A percentile compares a stretch with the other conserved stretches of the same genome.
Conservation (phyloP, 2,888 invertebrate genomes). For the Coecobrya sp. region DNA sequence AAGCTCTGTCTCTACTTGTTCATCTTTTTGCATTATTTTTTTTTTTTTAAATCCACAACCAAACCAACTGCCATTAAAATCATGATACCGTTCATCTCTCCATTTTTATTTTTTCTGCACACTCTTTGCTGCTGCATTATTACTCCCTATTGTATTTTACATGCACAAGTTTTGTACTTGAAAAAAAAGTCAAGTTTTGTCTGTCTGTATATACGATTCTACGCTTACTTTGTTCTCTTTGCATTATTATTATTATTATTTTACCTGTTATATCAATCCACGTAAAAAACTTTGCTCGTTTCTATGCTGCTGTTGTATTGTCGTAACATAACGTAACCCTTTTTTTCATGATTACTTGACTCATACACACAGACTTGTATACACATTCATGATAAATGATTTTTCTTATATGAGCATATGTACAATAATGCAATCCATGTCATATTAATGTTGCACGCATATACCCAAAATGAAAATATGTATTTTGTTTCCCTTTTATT, state of each 20-base stretch:
- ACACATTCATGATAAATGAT: not conserved
- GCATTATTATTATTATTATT: no score
- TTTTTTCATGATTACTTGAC: not conserved
- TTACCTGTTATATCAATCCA: no score
- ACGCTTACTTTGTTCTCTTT: not conserved
- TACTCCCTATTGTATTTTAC: no score
- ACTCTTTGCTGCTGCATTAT: no score
- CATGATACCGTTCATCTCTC: slow-evolving; percentile 13
- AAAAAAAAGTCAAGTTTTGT: not conserved
- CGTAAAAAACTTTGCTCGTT: no score
- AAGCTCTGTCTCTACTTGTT: not conserved
- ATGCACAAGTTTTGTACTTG: not conserved
- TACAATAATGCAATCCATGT: not conserved
- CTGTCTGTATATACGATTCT: no score
- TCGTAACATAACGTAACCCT: not conserved
- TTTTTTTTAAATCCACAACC: no score
- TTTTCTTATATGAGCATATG: not conserved
- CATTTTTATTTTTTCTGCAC: no score
- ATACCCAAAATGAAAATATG: not conserved
- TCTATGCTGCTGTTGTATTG: not conserved
- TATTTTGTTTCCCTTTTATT: slow-evolving; percentile 6
- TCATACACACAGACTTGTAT: slow-evolving; percentile 13
- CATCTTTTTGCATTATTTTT: not conserved
- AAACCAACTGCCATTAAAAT: not conserved
- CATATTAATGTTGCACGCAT: not conserved